Evolutionary conservation across 2,888 invertebrate genomes (phyloP), one percentile per base, ranked within the genome.

Genomic region (Parnassius glacialis): DNA sequence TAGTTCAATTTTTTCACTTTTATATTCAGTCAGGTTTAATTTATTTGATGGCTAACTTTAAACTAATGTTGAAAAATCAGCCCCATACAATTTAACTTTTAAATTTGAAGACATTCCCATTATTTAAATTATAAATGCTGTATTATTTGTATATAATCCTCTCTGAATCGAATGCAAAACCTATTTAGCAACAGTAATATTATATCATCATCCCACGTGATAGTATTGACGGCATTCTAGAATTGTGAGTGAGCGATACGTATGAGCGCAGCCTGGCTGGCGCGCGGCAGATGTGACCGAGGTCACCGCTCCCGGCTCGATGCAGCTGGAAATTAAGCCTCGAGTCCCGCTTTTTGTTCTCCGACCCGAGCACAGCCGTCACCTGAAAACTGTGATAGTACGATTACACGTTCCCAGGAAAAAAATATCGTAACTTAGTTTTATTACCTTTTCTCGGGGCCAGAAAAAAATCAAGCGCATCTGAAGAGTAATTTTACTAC

Each of bases 241-340:
- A 16, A 52, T 51, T 45, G 61, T 41, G 25, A 41, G 10, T 42
- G 54, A 25, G 20, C 16, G 25, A 55, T 54, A 44, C 16, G 53
- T 50, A n/a, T 12, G 53, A 45, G 47, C 52, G 13, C 13, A 72
- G 71, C 72, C 80, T 70, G 59, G 66, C 16, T 68, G 66, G 76
- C 68, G 76, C 68, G 71, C 80, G 82, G 86, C 87, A 85, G 87
- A 85, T 85, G 87, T 78, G 79, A 72, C 69, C 73, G 83, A 77
- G 87, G 87, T 87, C 87, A 86, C 79, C 85, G 88, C 84, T 76
- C 88, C 74, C 85, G 78, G 73, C 64, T 16, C 75, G 71, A 69
- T 80, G 83, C 85, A 84, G 85, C 84, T 87, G 86, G 83, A 74
- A 80, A 80, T 76, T 79, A 77, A 78, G 73, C 74, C 74, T 74